Evolutionary conservation across 2,888 invertebrate genomes (phyloP).

Genomic region (Ctenicera cuprea): DNA sequence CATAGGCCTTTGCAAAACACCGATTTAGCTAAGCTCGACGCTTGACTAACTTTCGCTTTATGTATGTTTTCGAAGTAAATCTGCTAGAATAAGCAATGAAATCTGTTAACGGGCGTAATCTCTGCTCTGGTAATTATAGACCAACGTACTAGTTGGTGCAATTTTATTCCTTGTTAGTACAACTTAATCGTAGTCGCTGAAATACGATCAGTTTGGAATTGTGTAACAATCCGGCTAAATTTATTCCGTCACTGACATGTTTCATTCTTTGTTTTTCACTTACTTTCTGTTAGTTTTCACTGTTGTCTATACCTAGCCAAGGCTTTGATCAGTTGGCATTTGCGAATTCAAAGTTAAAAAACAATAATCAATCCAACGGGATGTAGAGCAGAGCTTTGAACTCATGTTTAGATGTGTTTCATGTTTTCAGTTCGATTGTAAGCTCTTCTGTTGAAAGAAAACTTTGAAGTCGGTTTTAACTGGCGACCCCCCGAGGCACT

Average conservation of each 20-base stretch:
- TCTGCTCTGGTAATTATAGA: conserved; percentile 26
- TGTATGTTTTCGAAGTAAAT: conserved; percentile 15
- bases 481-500: conserved; percentile 1
- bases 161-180: neutral
- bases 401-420: conserved; percentile 32
- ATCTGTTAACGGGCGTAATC: conserved; percentile 22
- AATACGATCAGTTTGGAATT: neutral
- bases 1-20: conserved; percentile 22
- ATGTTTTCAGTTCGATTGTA: conserved; percentile 32
- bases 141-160: conserved; percentile 5
- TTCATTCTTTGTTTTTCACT: neutral
- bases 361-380: conserved; percentile 40
- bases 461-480: conserved; percentile 23
- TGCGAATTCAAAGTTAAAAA: conserved; percentile 23
- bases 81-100: conserved; percentile 25
- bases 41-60: conserved; percentile 33
- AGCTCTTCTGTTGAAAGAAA: conserved; percentile 34
- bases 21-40: conserved; percentile 17
- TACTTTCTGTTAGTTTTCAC: neutral
- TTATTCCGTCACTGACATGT: neutral
- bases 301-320: conserved; percentile 2
- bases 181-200: neutral
- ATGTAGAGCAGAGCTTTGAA: conserved; percentile 31
- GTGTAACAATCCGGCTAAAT: neutral
- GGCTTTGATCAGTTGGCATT: conserved; percentile 36